Evolutionary conservation across 2,797 vertebrate genomes (phyloP).

Genomic region (Aplochiton taeniatus): DNA sequence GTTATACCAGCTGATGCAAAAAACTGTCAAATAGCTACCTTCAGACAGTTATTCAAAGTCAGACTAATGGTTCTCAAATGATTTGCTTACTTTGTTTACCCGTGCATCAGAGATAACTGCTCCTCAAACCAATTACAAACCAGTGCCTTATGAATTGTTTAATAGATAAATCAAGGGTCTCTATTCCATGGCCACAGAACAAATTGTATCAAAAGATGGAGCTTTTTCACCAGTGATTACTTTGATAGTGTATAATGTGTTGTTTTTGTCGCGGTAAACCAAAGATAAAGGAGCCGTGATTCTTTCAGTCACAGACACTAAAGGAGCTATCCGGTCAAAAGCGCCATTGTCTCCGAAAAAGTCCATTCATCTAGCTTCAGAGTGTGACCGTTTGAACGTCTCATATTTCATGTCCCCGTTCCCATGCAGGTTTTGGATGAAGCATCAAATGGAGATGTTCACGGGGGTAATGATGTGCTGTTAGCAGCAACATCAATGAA

Average conservation of each 20-base stretch:
- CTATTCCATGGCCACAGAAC: conserved; percentile 32
- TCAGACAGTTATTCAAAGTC: too few relatives aligned
- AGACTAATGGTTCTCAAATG: conserved; percentile 27
- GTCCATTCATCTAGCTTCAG: conserved; percentile 38
- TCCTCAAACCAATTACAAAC: conserved; percentile 50
- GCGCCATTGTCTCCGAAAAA: conserved; percentile 33
- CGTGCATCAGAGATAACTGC: conserved; percentile 33
- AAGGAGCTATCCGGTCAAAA: conserved; percentile 33
- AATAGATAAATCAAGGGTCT: conserved; percentile 42
- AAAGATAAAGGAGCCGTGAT: conserved; percentile 42
- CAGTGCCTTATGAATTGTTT: conserved; percentile 56
- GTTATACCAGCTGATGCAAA: too few relatives aligned
- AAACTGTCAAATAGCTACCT: too few relatives aligned
- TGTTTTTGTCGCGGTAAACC: conserved; percentile 40
- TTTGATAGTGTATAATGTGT: conserved; percentile 55
- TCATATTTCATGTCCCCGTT: conserved; percentile 56
- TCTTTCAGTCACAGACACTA: conserved; percentile 37
- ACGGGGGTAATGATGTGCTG: conserved; percentile 38
- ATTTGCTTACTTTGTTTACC: conserved; percentile 34
- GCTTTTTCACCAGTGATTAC: conserved; percentile 39
- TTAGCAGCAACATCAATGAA: conserved; percentile 52
- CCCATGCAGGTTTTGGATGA: conserved; percentile 48
- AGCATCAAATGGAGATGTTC: conserved; percentile 48
- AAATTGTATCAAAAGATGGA: conserved; percentile 56
- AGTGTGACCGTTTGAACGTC: conserved; percentile 47